Evolutionary conservation across 2,888 invertebrate genomes (phyloP), one percentile per base, ranked within the genome.

Genomic region (Phlogophora meticulosa): DNA sequence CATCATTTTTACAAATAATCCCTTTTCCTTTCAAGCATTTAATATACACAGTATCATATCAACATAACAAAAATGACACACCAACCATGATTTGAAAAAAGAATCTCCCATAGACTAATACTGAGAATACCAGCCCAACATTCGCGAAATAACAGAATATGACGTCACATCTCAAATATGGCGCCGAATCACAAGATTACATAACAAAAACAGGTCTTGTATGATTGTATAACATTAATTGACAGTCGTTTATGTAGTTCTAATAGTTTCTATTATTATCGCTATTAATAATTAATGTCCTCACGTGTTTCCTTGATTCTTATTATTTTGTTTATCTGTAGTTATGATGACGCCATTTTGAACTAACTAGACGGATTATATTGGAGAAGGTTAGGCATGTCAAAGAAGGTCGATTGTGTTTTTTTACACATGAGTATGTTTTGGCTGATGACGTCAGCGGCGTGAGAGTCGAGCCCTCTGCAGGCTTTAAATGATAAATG

Each of bases 181-280:
- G 75, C 70, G 61, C 13, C 76, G 15, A 58, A 70, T 63, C 65
- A 57, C n/a, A 60, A 11, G 36, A 56, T 69, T 70, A 81, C 75
- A 72, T 76, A 78, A 83, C 59, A 48, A 53, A 60, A 78, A 81
- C 81, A 60, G 62, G 81, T 76, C 43, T 61, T 45, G 36, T 49
- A 45, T 32, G 52, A 52, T 81, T 65, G 81, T 38, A 63, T 73
- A 80, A 82, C 52, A 80, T 72, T 65, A 71, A 67, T 71, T 61
- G 45, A 45, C 22, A 49, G 34, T 32, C 38, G 59, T 70, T 55
- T 64, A 66, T 75, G 81, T 80, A 61, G 28, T 52, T 55, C 7
- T 68, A 77, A 77, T 76, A 40, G 68, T n/a, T 24, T 28, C 34
- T 45, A 48, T 59, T 72, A 70, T 53, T 59, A 48, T 28, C 28